Evolutionary conservation across 2,113 vertebrate species (phyloP).

Genomic region (Eurystomus gularis): DNA sequence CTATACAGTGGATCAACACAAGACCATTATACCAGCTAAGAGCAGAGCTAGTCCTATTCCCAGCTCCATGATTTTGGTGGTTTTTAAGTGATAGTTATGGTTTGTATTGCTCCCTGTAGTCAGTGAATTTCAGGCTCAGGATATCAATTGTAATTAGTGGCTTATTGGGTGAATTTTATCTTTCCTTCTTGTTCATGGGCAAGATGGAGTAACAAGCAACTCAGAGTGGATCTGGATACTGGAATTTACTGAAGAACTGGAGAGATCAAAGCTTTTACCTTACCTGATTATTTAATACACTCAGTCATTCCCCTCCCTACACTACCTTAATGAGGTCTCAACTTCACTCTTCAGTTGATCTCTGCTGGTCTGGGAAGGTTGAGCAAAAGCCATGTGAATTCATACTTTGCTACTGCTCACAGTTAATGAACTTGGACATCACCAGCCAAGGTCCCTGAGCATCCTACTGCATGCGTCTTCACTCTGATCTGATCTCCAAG

Average conservation of each 20-base stretch:
- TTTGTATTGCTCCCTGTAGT: neutral
- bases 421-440: neutral
- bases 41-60: neutral
- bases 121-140: neutral
- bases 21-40: neutral
- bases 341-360: neutral
- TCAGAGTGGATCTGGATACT: rapidly evolving
- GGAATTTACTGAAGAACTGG: neutral
- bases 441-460: neutral
- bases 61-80: neutral
- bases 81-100: neutral
- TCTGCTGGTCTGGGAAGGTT: neutral
- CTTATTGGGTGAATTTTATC: neutral
- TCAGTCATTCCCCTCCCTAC: neutral
- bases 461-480: neutral
- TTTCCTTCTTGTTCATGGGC: neutral
- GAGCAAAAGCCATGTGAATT: neutral
- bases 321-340: neutral
- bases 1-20: neutral
- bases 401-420: neutral
- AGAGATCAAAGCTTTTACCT: neutral
- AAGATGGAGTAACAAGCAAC: neutral
- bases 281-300: neutral
- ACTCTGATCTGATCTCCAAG: neutral
- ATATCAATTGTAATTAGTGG: neutral